Base-by-base conservation (phyloP, 1,140 invertebrate species). In the Leptonema lineaticorne region DNA sequence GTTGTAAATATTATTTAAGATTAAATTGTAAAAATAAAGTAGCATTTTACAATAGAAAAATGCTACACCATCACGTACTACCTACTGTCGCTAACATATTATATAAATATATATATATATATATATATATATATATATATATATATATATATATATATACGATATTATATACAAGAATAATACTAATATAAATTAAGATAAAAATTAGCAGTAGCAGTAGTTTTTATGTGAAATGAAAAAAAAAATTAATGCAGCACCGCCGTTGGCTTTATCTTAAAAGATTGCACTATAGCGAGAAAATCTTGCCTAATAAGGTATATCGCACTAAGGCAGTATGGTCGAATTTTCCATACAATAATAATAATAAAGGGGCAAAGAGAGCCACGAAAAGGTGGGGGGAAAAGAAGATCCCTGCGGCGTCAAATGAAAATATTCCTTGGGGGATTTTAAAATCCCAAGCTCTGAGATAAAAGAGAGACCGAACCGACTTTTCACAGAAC, bases 391-490 rank as follows among this genome's bases (percentile, higher is more conserved):
- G 48, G 37, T 11, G 37, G 37, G 37, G 2, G 16, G 11, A 41
- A 16, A 4, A 3, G 37, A 41, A 41, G 37, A 41, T 41, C 37
- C 37, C 37, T 16, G 37, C 37, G 37, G 9, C 37, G 37, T 22
- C 30, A 33, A 64, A 64, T 41, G 59, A 50, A 64, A 64, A 64
- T 50, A 64, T 28, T 64, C 62, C 62, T 18, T 14, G 9, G 62
- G 62, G 62, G 20, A 46, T 50, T 64, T 46, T 28, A 50, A 64
- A 50, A 16, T 27, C 26, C 14, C 20, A 14, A 22, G 46, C 18
- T 63, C 24, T 29, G 22, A 64, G 62, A 64, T 64, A 64, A 64
- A 64, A 22, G 11, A 30, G 45, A 45, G 59, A 27, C 58, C 18
- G 29, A 46, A 20, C 29, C 20, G 8, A 37, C 11, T 64, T 20